Evolutionary conservation across 2,113 vertebrate species (phyloP).

Genomic region (Stictonetta naevosa): DNA sequence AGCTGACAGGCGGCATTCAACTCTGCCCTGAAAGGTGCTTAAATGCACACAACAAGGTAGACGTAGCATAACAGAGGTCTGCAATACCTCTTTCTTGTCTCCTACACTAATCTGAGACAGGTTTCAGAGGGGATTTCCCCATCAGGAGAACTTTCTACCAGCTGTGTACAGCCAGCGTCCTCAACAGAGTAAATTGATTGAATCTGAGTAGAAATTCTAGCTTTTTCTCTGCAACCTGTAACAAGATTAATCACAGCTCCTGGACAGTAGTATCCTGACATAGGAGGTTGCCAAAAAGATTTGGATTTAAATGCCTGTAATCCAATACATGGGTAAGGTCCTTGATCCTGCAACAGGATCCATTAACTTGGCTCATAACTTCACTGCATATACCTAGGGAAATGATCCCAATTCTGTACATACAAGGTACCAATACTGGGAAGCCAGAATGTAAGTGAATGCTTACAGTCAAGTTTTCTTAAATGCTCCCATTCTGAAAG

Average conservation of each 20-base stretch:
- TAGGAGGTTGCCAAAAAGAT: neutral
- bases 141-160: neutral
- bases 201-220: conserved; percentile 19
- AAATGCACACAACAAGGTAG: neutral
- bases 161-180: neutral
- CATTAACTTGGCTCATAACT: neutral
- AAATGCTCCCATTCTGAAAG: neutral
- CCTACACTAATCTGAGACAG: neutral
- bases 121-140: neutral
- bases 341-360: neutral
- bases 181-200: neutral
- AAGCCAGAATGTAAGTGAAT: neutral
- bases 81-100: neutral
- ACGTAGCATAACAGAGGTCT: neutral
- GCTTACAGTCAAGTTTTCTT: neutral
- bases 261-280: conserved; percentile 7
- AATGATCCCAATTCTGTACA: neutral
- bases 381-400: neutral
- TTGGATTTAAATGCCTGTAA: conserved; percentile 23
- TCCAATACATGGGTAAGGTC: neutral
- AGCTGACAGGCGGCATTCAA: neutral
- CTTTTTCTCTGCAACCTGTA: neutral
- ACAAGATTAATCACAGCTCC: conserved; percentile 28
- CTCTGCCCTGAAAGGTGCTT: neutral
- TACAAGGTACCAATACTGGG: neutral